Base-by-base conservation (phyloP, 1,140 invertebrate species). In the Araneus ventricosus region DNA sequence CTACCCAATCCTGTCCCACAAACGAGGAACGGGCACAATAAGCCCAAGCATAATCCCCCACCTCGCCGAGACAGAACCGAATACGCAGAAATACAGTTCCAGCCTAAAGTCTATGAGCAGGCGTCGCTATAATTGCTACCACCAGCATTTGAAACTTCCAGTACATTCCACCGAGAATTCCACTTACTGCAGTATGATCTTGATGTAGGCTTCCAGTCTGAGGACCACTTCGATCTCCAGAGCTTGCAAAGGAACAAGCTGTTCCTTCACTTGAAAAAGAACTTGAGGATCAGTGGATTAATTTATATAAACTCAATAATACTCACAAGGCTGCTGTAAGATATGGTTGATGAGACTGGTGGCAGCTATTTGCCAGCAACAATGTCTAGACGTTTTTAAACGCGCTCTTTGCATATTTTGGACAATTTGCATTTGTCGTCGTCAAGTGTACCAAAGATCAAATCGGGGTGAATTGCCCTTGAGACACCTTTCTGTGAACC, bases 81-180 rank as follows among this genome's bases (percentile, higher is more conserved):
- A 34, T 93, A 93, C 45, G 93, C 93, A 20, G 93, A 93, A 52
- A 93, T 93, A 67, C 93, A 93, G 37, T 93, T 93, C 82, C 93
- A 93, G 37, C 93, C 93, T 4, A 93, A 87, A 67, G 30, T 87
- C 8, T 89, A 93, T 41, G 93, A 93, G 10, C 93, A 93, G 82
- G 92, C 92, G 6, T 93, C 91, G 20, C 52, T 93, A 14, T 93
- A 88, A 85, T 59, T 82, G 52, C 22, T n/a, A 17, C n/a, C 17
- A 20, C 27, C 10, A 34, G 37, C 37, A 24, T 22, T n/a, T 37
- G 57, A n/a, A 61, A 1, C 24, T 61, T 87, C 37, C 22, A 5
- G 59, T 61, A 61, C 85, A 87, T 59, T 87, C 45, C 85, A 87
- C 39, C 20, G 27, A n/a, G 22, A 17, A 84, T 52, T 52, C 80